A percentile compares a stretch with the other conserved stretches of the same genome.
phyloP scores from a whole-genome alignment of 2,113 vertebrate species.

The Montifringilla adamsi region DNA sequence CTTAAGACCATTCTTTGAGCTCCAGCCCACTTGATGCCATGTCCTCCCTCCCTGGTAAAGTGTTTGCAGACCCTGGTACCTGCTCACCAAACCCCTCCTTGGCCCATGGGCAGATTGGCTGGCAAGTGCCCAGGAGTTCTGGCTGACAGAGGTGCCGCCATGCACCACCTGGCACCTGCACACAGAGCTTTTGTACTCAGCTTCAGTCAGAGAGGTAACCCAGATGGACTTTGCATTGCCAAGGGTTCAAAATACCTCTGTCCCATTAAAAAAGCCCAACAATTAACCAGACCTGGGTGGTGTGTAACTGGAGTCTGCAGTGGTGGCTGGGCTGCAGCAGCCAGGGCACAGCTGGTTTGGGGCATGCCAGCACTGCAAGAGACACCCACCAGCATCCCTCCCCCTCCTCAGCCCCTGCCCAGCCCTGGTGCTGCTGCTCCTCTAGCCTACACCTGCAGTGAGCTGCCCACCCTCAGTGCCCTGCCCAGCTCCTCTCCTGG shows the following conservation, averaged over 20 bases:
- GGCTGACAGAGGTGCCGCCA: neutral
- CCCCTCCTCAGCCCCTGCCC: neutral
- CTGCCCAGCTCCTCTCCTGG: neutral
- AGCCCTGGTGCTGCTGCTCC: neutral
- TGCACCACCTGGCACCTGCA: accelerated
- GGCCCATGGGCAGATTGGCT: neutral
- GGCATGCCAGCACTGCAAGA: neutral
- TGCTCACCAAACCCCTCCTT: neutral
- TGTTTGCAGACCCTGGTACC: neutral
- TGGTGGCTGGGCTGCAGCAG: neutral
- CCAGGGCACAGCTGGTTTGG: neutral
- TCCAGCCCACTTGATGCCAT: neutral
- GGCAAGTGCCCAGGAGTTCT: accelerated
- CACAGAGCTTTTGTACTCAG: neutral
- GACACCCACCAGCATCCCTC: neutral
- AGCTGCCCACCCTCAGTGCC: neutral
- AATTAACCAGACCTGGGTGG: neutral
- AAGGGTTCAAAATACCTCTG: neutral
- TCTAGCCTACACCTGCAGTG: neutral
- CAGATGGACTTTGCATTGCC: neutral
- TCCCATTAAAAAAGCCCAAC: neutral
- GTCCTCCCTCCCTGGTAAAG: neutral
- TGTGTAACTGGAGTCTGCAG: neutral
- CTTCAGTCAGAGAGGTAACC: accelerated
- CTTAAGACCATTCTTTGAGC: neutral